A percentile compares a stretch with the other conserved stretches of the same genome.
Evolutionary conservation across 92 coral and sea anemone genomes (phyloP).

Genomic region (Actinernus sp.): DNA sequence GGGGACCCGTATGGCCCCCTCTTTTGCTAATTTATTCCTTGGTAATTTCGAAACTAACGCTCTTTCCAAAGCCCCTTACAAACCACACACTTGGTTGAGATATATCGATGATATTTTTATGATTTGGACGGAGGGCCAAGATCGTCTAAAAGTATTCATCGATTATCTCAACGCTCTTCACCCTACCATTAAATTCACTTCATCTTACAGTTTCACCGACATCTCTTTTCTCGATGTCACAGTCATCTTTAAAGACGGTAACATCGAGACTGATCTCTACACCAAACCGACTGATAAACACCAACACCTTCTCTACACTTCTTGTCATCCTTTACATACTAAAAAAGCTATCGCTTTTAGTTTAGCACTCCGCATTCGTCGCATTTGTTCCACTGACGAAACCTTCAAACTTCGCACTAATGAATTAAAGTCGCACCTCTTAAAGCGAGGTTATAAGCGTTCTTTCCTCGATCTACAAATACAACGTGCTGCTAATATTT

Average conservation of each 20-base stretch:
- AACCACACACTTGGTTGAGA: conserved; percentile 23
- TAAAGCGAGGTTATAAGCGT: conserved; percentile 16
- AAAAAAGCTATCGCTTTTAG: conserved; percentile 17
- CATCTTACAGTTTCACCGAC: not conserved
- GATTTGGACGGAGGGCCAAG: conserved; percentile 38
- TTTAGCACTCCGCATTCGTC: conserved; percentile 14
- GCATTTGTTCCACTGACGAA: conserved; percentile 34
- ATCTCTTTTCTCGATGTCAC: conserved; percentile 10
- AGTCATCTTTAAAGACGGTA: not conserved
- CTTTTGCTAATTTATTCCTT: conserved; percentile 3
- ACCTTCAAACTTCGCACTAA: conserved; percentile 18
- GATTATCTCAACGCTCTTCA: conserved; percentile 28
- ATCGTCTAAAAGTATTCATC: not conserved
- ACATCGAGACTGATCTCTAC: conserved; percentile 21
- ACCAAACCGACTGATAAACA: conserved; percentile 23
- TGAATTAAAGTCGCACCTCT: conserved; percentile 9
- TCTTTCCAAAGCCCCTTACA: conserved; percentile 1
- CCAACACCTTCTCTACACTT: conserved; percentile 16
- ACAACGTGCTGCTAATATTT: conserved; percentile 13
- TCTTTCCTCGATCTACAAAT: conserved; percentile 9
- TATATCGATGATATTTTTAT: conserved; percentile 39
- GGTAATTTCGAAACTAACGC: not conserved
- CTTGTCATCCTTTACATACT: conserved; percentile 14
- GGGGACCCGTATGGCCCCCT: conserved; percentile 28
- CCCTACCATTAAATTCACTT: conserved; percentile 17